phyloP scores from a whole-genome alignment of 2,797 vertebrate species.

The Megalops cyprinoides region DNA sequence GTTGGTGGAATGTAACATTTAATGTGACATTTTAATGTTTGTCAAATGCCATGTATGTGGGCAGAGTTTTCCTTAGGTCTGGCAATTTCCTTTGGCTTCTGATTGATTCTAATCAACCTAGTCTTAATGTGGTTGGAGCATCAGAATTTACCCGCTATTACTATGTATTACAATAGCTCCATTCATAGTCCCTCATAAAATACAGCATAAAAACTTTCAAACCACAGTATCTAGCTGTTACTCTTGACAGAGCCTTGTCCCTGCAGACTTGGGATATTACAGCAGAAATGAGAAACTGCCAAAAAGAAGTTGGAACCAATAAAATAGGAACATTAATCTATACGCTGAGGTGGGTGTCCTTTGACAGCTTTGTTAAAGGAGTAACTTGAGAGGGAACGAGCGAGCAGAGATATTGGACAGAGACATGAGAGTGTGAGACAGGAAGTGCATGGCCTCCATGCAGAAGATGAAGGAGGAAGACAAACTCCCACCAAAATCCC shows the following conservation, averaged over 20 bases:
- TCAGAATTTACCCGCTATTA: neutral
- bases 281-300: neutral
- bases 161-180: neutral
- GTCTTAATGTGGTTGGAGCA: neutral
- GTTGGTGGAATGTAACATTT: neutral
- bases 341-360: neutral
- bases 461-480: neutral
- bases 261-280: neutral
- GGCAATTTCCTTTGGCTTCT: neutral
- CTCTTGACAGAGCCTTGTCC: neutral
- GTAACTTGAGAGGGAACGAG: conserved; percentile 19
- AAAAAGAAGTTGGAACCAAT: neutral
- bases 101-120: neutral
- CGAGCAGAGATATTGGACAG: neutral
- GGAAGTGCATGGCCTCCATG: neutral
- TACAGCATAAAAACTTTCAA: neutral
- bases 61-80: neutral
- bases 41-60: neutral
- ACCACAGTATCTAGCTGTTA: neutral
- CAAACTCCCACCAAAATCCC: too few species aligned
- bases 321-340: conserved; percentile 6
- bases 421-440: neutral
- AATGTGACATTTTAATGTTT: neutral
- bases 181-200: neutral
- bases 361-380: conserved; percentile 9